phyloP scores from a whole-genome alignment of 2,888 invertebrate genomes.

The Oscheius sp. region DNA sequence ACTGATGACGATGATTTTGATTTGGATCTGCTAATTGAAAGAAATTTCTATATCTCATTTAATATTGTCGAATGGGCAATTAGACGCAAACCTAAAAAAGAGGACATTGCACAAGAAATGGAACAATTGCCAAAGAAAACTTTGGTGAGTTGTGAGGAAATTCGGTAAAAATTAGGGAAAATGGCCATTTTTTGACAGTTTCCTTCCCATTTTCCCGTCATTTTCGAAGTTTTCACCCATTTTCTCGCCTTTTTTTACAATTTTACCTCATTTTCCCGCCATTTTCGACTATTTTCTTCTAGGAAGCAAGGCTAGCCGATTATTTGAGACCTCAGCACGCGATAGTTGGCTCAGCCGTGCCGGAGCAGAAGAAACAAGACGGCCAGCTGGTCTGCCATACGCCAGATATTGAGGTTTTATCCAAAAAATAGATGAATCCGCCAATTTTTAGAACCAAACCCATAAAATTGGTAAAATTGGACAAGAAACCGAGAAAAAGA shows the following conservation, averaged over 20 bases:
- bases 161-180: too few relatives aligned
- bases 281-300: too few relatives aligned
- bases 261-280: too few relatives aligned
- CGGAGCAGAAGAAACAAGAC: background rate
- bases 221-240: too few relatives aligned
- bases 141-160: too few relatives aligned
- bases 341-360: slow-evolving; percentile 11
- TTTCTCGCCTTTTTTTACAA: too few relatives aligned
- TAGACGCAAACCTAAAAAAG: background rate
- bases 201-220: too few relatives aligned
- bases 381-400: background rate
- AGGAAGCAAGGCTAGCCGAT: background rate
- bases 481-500: background rate
- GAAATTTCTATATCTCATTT: slow-evolving; percentile 52
- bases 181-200: too few relatives aligned
- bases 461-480: too few relatives aligned
- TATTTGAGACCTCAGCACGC: background rate
- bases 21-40: slow-evolving; percentile 58
- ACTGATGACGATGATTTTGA: slow-evolving; percentile 67
- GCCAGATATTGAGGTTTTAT: background rate
- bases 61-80: slow-evolving; percentile 39
- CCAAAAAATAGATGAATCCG: background rate
- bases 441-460: too few relatives aligned
- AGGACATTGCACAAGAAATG: background rate
- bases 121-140: too few relatives aligned